These are phyloP conservation scores for Amia ocellicauda DNA, from an alignment of 2,113 vertebrate genomes.

Conservation along the genomic window DNA sequence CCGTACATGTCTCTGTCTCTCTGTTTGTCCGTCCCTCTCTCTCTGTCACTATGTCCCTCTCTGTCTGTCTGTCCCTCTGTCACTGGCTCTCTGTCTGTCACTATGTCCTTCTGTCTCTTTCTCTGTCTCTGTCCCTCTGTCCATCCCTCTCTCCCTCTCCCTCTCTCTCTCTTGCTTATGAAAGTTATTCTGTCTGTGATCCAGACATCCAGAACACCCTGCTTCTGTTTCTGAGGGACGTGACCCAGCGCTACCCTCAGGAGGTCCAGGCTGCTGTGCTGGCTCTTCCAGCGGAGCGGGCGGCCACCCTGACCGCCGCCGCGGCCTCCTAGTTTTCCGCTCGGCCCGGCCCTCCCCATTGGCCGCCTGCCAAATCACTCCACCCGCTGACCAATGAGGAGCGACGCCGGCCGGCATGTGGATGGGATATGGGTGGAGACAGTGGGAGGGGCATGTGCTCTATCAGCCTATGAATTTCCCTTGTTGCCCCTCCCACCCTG, in stretches of 20 bases:
- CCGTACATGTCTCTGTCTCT: background rate
- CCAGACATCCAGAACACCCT: constrained; percentile 66
- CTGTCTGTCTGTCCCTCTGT: too few species aligned
- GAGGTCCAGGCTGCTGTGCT: constrained; percentile 67
- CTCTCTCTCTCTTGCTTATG: background rate
- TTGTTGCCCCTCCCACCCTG: too few species aligned
- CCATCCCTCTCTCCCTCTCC: too few species aligned
- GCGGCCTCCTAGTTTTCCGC: constrained; percentile 40
- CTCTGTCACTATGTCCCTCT: background rate
- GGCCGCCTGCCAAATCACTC: constrained; percentile 21
- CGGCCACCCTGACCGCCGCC: constrained; percentile 46
- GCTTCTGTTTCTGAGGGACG: constrained; percentile 55
- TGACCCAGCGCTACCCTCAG: constrained; percentile 59
- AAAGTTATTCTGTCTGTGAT: background rate
- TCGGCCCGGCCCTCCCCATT: background rate
- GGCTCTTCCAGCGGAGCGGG: constrained; percentile 66
- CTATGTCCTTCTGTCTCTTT: too few species aligned
- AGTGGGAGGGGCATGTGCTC: too few species aligned
- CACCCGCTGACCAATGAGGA: too few species aligned
- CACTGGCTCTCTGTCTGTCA: too few species aligned
- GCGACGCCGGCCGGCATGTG: too few species aligned
- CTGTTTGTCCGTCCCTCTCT: too few species aligned
- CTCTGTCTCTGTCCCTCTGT: background rate
- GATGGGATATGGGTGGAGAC: too few species aligned
- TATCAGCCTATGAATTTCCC: too few species aligned